Evolutionary conservation across 2,888 invertebrate genomes (phyloP).

Genomic region (Drosophila affinis): DNA sequence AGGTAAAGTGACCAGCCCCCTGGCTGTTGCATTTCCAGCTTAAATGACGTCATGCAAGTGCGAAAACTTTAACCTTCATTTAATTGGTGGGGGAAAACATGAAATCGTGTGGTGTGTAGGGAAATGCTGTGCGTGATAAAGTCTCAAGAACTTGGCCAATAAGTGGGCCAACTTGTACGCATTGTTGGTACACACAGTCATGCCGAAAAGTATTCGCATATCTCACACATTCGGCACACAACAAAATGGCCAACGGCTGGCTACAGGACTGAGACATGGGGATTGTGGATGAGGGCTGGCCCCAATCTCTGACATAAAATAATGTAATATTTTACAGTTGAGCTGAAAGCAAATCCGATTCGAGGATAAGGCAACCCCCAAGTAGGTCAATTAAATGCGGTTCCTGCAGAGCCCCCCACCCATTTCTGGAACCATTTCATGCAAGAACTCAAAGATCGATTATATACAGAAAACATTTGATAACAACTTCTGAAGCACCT

Average conservation of each 20-base stretch:
- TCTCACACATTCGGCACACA: conserved; percentile 49
- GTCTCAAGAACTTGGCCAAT: conserved; percentile 52
- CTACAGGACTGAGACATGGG: neutral
- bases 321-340: conserved; percentile 73
- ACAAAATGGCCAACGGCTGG: conserved; percentile 64
- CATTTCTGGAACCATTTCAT: too few relatives aligned
- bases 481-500: conserved; percentile 51
- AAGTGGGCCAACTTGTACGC: conserved; percentile 65
- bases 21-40: conserved; percentile 20
- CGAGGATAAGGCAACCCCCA: conserved; percentile 59
- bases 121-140: conserved; percentile 57
- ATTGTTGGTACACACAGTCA: conserved; percentile 56
- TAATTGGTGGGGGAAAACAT: conserved; percentile 33
- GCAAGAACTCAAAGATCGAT: conserved; percentile 41
- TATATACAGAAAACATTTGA: conserved; percentile 47
- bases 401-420: conserved; percentile 21
- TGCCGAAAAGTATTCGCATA: conserved; percentile 52
- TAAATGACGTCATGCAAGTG: conserved; percentile 56
- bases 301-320: conserved; percentile 68
- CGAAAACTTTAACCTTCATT: conserved; percentile 63
- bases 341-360: conserved; percentile 56
- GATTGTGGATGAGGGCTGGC: conserved; percentile 34
- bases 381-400: conserved; percentile 75
- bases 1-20: conserved; percentile 6
- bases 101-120: neutral